Conservation (phyloP, 2,797 vertebrate genomes). For the Sarcoramphus papa region DNA sequence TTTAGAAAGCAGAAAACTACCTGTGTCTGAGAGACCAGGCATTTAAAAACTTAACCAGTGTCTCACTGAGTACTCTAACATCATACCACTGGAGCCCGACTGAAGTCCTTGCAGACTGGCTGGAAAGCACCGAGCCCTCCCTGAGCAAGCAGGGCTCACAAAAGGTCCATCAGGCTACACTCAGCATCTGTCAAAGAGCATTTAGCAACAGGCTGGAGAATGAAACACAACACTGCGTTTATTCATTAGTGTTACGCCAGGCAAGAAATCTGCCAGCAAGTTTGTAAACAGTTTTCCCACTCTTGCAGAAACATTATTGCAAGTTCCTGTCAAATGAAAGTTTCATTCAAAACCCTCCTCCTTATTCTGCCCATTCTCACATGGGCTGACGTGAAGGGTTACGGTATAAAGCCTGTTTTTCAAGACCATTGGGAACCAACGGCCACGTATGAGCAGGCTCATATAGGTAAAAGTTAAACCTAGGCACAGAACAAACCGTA, state of each 20-base stretch:
- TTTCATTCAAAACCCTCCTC: not conserved
- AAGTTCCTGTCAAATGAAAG: not conserved
- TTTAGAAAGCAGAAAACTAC: not conserved
- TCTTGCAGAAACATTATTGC: not conserved
- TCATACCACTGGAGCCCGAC: accelerated
- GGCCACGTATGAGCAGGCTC: accelerated
- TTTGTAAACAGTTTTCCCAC: not conserved
- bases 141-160: not conserved
- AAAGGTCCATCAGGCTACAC: not conserved
- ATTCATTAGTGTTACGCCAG: not conserved
- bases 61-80: accelerated
- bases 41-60: not conserved
- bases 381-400: not conserved
- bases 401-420: not conserved
- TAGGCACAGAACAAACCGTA: not conserved
- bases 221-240: not conserved
- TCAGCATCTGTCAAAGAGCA: not conserved
- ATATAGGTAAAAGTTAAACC: not conserved
- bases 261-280: not conserved
- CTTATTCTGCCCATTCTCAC: not conserved
- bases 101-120: not conserved
- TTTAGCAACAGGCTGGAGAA: not conserved
- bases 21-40: not conserved
- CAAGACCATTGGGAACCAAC: not conserved
- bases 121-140: not conserved